Evolutionary conservation across 2,888 invertebrate genomes (phyloP), one percentile per base, ranked within the genome.

Genomic region (Hanleya hanleyi): DNA sequence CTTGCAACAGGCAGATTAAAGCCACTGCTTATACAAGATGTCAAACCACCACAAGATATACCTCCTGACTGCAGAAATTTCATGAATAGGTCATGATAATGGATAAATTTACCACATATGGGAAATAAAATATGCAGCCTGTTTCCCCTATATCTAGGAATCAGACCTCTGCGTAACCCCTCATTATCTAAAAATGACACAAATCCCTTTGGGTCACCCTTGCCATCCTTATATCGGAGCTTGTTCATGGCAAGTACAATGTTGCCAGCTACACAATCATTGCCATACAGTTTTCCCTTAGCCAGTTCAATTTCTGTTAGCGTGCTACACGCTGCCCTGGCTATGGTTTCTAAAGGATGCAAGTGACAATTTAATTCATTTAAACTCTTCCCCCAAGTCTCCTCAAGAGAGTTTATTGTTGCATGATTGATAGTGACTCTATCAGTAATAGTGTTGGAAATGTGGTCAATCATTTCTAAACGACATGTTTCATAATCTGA

Each of bases 131-230:
- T 67, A 35, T 78, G 76, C 26, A 76, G 74, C 4, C 72, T 32
- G 47, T 76, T 78, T 33, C 75, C 79, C 18, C 77, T 33, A 47
- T 78, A 78, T 12, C 77, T 32, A 9, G 77, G 75, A 22, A 79
- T 38, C 18, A 79, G 22, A 36, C 74, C 70, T 36, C 62, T 51
- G 12, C 67, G 70, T 18, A 78, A 67, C 9, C 47, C 50, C 18
- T 69, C 41, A 6, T 73, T 67, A 18, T 75, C 37, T 9, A 77
- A 61, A 50, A 75, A 77, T 7, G 41, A 35, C 18, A 29, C 65
- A 37, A 77, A 77, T 38, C 77, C 79, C 26, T 68, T 70, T 1
- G 79, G 79, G 61, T 75, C 78, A 18, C 78, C 77, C 35, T 77
- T 74, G 37, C 77, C 71, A 69, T 77, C 73, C 35, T 78, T 78